Evolutionary conservation across 1,140 invertebrate genomes (phyloP), one percentile per base, ranked within the genome.

Genomic region (Hycleus cichorii): DNA sequence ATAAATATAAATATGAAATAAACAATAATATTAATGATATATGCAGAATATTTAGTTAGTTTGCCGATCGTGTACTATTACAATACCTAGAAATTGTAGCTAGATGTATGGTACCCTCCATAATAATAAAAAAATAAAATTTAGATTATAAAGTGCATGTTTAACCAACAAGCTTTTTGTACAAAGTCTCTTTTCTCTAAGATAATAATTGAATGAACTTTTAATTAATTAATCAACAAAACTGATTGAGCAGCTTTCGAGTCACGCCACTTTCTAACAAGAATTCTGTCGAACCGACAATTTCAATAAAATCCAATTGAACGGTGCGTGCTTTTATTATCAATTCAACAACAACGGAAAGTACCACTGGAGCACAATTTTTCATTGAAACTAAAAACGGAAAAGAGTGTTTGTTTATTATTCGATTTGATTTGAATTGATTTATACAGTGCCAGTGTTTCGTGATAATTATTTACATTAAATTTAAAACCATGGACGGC

Each of bases 31-130:
- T 12, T 44, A 24, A 12, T 44, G 9, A 12, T 47, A 47, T 47
- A 12, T 47, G 40, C 9, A 4, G 10, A 42, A 42, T 42, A 42
- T 6, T 42, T 42, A n/a, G 40, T 11, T 11, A 42, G 18, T 42
- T n/a, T n/a, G 43, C 27, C 32, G 32, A 40, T 47, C 25, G 59
- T 64, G 62, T 69, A 64, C 63, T 55, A 62, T 66, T 64, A 64
- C 67, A 65, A 65, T 66, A 64, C 57, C 44, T 48, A 32, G 40
- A 52, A 46, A 63, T 65, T 63, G 65, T 72, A 69, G 72, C 66
- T 73, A 72, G 69, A 70, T 69, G 70, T 72, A 65, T 73, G 67
- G 67, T 69, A 72, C 70, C 72, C 72, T 73, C 72, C 71, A 73
- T 71, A 68, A 67, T 64, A 66, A 18, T 18, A 18, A 18, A 18